Conservation (phyloP, 2,888 invertebrate species). For the Fissipunctia ypsillon region DNA sequence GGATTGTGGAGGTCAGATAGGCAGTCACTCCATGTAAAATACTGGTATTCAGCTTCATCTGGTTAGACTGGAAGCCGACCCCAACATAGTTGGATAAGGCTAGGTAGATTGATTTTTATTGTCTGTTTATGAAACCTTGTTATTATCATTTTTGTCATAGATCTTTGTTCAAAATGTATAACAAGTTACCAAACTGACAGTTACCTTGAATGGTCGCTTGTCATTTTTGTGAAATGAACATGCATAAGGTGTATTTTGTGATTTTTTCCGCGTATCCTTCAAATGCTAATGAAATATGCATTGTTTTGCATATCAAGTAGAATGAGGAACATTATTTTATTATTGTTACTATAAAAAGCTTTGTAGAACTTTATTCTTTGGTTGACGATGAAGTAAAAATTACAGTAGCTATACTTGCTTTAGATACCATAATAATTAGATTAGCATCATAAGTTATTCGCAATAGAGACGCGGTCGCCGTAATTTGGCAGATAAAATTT, state of each 20-base stretch:
- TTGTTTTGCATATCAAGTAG: conserved; percentile 49
- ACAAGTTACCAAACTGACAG: conserved; percentile 23
- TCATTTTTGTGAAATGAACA: conserved; percentile 57
- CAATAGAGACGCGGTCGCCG: background rate
- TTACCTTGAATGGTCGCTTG: conserved; percentile 52
- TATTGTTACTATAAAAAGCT: conserved; percentile 16
- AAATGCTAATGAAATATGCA: conserved; percentile 53
- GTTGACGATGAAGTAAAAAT: background rate
- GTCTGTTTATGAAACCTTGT: conserved; percentile 2
- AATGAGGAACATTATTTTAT: conserved; percentile 37
- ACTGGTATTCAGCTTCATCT: too few relatives aligned
- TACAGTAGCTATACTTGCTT: background rate
- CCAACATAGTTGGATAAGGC: too few relatives aligned
- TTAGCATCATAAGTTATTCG: background rate
- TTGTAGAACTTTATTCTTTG: conserved; percentile 2
- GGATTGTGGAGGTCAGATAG: too few relatives aligned
- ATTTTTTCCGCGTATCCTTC: conserved; percentile 45
- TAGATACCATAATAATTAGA: background rate
- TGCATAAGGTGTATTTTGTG: conserved; percentile 40
- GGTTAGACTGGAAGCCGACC: too few relatives aligned
- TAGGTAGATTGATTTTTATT: too few relatives aligned
- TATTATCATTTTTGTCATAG: conserved; percentile 15
- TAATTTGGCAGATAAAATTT: conserved; percentile 23
- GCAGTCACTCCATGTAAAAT: too few relatives aligned
- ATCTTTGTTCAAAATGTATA: conserved; percentile 28